A percentile compares a stretch with the other conserved stretches of the same genome.
phyloP scores from a whole-genome alignment of 2,888 invertebrate species.

The Xylophagus ater region DNA sequence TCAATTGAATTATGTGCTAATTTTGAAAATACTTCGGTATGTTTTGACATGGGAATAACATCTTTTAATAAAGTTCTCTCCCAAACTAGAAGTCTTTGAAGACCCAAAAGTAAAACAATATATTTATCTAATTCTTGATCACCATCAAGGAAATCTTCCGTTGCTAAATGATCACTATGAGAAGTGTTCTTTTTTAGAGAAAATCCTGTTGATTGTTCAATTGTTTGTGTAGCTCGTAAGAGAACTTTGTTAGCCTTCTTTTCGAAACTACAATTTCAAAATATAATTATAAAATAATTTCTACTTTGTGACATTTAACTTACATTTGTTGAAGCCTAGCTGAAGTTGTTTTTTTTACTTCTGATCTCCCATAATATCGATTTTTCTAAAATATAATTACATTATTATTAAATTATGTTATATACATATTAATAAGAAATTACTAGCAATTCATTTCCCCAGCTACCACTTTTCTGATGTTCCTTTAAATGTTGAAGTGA shows the following conservation, averaged over 20 bases:
- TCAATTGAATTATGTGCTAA: constrained; percentile 78
- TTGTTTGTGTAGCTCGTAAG: constrained; percentile 69
- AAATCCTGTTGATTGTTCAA: constrained; percentile 70
- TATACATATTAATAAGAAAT: background rate
- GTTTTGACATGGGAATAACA: constrained; percentile 69
- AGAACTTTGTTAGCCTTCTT: constrained; percentile 74
- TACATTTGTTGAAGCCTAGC: constrained; percentile 74
- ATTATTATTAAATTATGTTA: constrained; percentile 5
- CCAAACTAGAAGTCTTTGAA: constrained; percentile 76
- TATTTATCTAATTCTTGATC: constrained; percentile 79
- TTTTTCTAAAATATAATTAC: constrained; percentile 26
- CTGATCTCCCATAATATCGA: constrained; percentile 51
- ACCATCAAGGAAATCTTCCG: constrained; percentile 42
- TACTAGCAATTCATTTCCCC: constrained; percentile 63
- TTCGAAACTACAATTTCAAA: constrained; percentile 50
- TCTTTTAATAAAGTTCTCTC: constrained; percentile 75
- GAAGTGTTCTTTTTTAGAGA: constrained; percentile 48
- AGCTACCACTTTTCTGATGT: constrained; percentile 66
- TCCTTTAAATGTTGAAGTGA: constrained; percentile 68
- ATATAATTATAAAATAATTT: background rate
- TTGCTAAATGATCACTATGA: constrained; percentile 33
- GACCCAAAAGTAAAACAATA: constrained; percentile 66
- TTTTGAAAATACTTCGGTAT: constrained; percentile 71
- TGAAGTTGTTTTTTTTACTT: constrained; percentile 66
- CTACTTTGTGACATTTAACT: constrained; percentile 19